Evolutionary conservation across 2,113 vertebrate species (phyloP).

Genomic region (Meleagris gallopavo): DNA sequence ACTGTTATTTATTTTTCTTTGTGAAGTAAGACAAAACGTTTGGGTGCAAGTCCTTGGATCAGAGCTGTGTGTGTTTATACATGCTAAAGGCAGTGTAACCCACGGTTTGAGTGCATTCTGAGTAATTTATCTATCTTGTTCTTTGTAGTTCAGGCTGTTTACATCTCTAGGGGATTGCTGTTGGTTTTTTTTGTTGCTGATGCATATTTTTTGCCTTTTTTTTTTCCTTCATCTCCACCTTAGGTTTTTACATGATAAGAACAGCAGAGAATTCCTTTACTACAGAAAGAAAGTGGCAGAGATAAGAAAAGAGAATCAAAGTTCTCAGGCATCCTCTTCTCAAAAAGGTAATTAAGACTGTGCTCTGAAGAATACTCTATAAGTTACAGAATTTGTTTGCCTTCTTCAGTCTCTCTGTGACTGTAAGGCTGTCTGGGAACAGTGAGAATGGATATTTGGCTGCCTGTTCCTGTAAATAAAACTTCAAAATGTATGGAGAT

Average conservation of each 20-base stretch:
- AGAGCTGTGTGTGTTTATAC: not conserved
- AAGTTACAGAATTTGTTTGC: fast-evolving
- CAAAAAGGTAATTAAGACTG: constrained; percentile 83
- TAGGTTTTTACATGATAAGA: constrained; percentile 95
- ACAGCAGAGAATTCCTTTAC: constrained; percentile 94
- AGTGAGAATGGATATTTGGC: not conserved
- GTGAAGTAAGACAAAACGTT: not conserved
- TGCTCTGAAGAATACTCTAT: not conserved
- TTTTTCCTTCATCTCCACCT: not conserved
- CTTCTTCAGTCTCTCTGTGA: not conserved
- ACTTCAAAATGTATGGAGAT: not conserved
- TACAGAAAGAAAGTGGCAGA: constrained; percentile 94
- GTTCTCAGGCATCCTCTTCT: constrained; percentile 58
- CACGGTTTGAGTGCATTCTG: not conserved
- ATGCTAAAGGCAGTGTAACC: not conserved
- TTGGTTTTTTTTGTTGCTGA: not conserved
- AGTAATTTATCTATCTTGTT: fast-evolving
- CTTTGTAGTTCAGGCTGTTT: not conserved
- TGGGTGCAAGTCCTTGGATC: not conserved
- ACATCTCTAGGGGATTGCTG: not conserved
- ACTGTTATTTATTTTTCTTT: not conserved
- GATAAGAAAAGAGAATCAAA: constrained; percentile 81
- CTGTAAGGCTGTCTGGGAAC: not conserved
- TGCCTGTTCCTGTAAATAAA: not conserved
- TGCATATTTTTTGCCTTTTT: not conserved